Base-by-base conservation (phyloP, 2,888 invertebrate genomes). In the Tricholauxania praeusta region DNA sequence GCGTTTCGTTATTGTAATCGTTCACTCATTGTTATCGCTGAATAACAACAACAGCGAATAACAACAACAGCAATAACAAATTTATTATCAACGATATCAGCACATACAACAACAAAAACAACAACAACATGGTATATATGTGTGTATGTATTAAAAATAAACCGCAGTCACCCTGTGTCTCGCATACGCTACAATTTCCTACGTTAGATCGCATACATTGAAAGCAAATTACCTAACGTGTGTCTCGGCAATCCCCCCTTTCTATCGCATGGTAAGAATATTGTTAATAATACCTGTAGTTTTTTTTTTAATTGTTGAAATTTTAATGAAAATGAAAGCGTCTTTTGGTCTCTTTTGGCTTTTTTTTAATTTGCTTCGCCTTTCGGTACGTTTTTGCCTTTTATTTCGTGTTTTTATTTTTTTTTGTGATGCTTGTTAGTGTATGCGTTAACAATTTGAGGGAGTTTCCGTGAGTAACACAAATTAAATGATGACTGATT, bases 391-490 rank as follows among this genome's bases (percentile, higher is more conserved):
- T 53, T 53, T 17, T 53, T 12, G n/a, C 55, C 15, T 19, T 53
- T 53, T 7, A 19, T n/a, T 52, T 53, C 2, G n/a, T 12, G 7
- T 55, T 55, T 55, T 17, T 12, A 19, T 28, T 63, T 63, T 48
- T 10, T 32, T 63, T 47, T 63, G 47, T 39, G 32, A n/a, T 28
- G 28, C 28, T 28, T 39, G 39, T 39, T 39, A 39, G 39, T 39
- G 12, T 60, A 63, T 32, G 48, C 63, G 17, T 63, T 63, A 17
- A 63, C 39, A 32, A 12, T 62, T 39, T 39, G 39, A 39, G 62
- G 62, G 17, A 39, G 39, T 63, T 19, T 63, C 48, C 48, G 63
- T 63, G 63, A 63, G 63, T 63, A 63, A 63, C 19, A 63, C 63
- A 63, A 63, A 10, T 39, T 39, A 17, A 39, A 10, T 39, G 39